Evolutionary conservation across 2,113 vertebrate genomes (phyloP).

Genomic region (Romanogobio albipinnatus): DNA sequence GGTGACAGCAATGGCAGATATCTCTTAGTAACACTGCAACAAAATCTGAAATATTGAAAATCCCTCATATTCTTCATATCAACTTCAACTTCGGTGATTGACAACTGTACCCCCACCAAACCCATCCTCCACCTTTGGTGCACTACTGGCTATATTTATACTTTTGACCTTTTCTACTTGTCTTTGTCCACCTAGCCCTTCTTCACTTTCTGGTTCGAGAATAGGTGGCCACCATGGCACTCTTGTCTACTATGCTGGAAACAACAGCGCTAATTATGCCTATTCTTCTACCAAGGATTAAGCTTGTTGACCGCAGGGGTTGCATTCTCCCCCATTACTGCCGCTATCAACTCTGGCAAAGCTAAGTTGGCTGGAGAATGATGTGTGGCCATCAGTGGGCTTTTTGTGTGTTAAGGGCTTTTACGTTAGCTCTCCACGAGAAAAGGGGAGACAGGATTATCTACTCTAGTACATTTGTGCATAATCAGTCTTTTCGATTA

Average conservation of each 20-base stretch:
- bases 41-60: constrained; percentile 3
- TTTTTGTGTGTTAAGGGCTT: constrained; percentile 1
- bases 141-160: constrained; percentile 53
- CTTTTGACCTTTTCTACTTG: constrained; percentile 50
- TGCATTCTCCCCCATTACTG: constrained; percentile 4
- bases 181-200: constrained; percentile 31
- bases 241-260: constrained; percentile 34
- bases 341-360: constrained; percentile 7
- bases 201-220: constrained; percentile 2
- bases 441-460: constrained; percentile 24
- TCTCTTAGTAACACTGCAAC: constrained; percentile 43
- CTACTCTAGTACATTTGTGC: constrained; percentile 23
- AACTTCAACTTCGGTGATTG: constrained; percentile 39
- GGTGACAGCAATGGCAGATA: constrained; percentile 38
- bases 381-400: neutral
- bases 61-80: constrained; percentile 47
- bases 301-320: constrained; percentile 65
- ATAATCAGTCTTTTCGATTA: constrained; percentile 28
- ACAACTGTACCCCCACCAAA: constrained; percentile 50
- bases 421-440: constrained; percentile 4
- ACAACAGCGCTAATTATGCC: constrained; percentile 65
- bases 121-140: constrained; percentile 35
- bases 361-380: constrained; percentile 13
- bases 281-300: constrained; percentile 61
- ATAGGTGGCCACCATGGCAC: constrained; percentile 31